phyloP scores from a whole-genome alignment of 2,888 invertebrate species.

The Zhuqinia jingwanae region DNA sequence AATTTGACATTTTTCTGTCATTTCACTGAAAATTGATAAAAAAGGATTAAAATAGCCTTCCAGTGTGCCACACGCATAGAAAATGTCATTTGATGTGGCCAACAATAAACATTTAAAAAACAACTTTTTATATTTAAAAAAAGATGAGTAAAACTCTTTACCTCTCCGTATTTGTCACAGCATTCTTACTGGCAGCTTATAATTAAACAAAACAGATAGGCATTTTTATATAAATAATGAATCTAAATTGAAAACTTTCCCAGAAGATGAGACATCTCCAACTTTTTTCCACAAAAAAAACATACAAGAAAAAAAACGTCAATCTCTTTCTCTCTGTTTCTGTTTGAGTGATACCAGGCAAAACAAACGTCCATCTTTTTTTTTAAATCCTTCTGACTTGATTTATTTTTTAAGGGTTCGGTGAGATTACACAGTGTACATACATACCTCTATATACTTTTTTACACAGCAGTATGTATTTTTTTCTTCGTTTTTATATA shows the following conservation, averaged over 20 bases:
- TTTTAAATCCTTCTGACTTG: too few species aligned
- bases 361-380: too few species aligned
- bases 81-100: constrained; percentile 10
- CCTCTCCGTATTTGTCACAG: background rate
- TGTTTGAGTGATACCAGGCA: too few species aligned
- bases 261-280: background rate
- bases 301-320: background rate
- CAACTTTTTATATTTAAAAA: too few species aligned
- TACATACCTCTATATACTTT: too few species aligned
- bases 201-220: background rate
- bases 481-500: background rate
- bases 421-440: too few species aligned
- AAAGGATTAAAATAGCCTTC: constrained; percentile 16
- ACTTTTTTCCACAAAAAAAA: too few species aligned
- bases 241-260: background rate
- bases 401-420: too few species aligned
- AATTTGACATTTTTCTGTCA: constrained; percentile 24
- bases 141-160: background rate
- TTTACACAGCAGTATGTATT: background rate
- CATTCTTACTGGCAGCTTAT: background rate
- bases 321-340: background rate
- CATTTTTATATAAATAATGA: background rate
- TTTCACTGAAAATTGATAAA: background rate
- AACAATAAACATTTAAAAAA: background rate
- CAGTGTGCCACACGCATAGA: constrained; percentile 37